Evolutionary conservation across 1,140 invertebrate genomes (phyloP), one percentile per base, ranked within the genome.

Genomic region (Colletes gigas): DNA sequence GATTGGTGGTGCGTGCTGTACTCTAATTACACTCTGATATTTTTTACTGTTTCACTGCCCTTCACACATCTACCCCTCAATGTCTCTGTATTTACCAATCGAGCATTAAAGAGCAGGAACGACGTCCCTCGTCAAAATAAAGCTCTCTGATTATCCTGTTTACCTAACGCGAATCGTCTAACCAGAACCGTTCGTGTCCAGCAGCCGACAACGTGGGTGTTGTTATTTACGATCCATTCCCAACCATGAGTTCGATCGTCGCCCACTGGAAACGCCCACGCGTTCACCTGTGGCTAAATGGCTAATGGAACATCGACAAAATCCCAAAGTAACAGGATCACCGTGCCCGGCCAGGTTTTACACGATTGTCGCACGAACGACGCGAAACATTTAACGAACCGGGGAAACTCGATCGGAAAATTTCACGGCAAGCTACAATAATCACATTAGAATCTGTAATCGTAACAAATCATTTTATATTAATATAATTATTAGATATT

Each of bases 191-290:
- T 39, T 50, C 70, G 41, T 19, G 55, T 41, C 30, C 19, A 7
- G 12, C 54, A 50, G 67, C 44, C 62, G 39, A 74, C 60, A 15
- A 60, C n/a, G 83, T 85, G 83, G 78, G 78, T 44, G 83, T 76
- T 76, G 79, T 77, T 85, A 72, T 84, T 84, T 81, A 19, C 73
- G 12, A 66, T 59, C 44, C 8, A 12, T 4, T 41, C 57, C 17
- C 63, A 17, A 17, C 39, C 30, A n/a, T 19, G 19, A 47, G 47
- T 62, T 71, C n/a, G 21, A 73, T 76, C 41, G 30, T 55, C 83
- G 73, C 72, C 83, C 55, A 84, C 83, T 68, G 62, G 52, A n/a
- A 41, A 63, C 83, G 57, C 83, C 83, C 63, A 81, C 76, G 10
- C 3, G 0, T 10, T 62, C 41, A 10, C 8, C 21, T 54, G 50